phyloP scores from a whole-genome alignment of 2,113 vertebrate genomes.

The Gambusia affinis region DNA sequence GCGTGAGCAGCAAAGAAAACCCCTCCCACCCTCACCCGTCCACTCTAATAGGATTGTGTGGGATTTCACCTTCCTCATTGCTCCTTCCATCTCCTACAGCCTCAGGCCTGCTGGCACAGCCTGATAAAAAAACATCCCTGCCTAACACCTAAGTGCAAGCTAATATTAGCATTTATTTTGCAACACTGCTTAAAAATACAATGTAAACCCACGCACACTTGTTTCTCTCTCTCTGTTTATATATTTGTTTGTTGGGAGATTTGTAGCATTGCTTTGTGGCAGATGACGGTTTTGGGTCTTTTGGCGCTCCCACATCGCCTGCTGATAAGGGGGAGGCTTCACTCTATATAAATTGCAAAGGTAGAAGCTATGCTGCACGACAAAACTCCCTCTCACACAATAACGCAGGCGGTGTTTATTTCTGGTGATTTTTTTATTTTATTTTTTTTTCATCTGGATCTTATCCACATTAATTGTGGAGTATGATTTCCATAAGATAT shows the following conservation, averaged over 20 bases:
- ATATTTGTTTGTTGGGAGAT: conserved; percentile 59
- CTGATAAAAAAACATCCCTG: conserved; percentile 77
- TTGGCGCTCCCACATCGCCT: conserved; percentile 29
- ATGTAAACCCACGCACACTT: conserved; percentile 59
- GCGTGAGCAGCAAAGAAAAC: conserved; percentile 69
- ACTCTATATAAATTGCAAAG: conserved; percentile 24
- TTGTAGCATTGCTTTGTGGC: conserved; percentile 24
- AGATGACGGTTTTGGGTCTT: conserved; percentile 22
- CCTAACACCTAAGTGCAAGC: conserved; percentile 73
- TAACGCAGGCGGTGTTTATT: conserved; percentile 14
- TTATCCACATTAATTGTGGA: conserved; percentile 26
- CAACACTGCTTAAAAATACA: conserved; percentile 65
- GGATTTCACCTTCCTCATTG: conserved; percentile 80
- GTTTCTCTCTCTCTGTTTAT: conserved; percentile 25
- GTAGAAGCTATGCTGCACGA: conserved; percentile 12
- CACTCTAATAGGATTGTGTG: conserved; percentile 85
- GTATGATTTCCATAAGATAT: conserved; percentile 58
- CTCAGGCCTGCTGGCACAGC: conserved; percentile 74
- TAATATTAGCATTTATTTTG: conserved; percentile 77
- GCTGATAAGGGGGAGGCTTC: conserved; percentile 46
- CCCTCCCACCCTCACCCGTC: conserved; percentile 71
- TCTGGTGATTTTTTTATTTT: conserved; percentile 1
- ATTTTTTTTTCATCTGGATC: conserved; percentile 30
- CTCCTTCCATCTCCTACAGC: conserved; percentile 71
- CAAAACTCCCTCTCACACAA: conserved; percentile 24